Evolutionary conservation across 2,113 vertebrate genomes (phyloP), one percentile per base, ranked within the genome.

Genomic region (Corvus cornix): DNA sequence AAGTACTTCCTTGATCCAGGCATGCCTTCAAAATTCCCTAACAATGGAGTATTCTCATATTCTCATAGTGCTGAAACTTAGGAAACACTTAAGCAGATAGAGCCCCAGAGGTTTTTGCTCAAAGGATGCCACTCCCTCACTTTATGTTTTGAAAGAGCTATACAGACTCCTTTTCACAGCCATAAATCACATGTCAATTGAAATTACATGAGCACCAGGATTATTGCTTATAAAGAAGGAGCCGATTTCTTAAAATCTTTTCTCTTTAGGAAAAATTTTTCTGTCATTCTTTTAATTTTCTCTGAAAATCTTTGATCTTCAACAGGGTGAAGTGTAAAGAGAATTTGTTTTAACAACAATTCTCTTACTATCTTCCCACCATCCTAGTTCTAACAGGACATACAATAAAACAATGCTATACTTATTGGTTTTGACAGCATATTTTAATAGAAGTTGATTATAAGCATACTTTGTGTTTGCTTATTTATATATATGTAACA

Each of bases 1-100:
- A 98, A 97, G 97, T 94, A 98, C 97, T 98, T 98, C 97, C 98
- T 97, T 95, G 87, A 97, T 91, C 94, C 96, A 94, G 93, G 72
- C 96, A 96, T 88, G 94, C 83, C 89, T 92, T 84, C 87, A 84
- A 96, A 97, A 93, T 77, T 96, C 37, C 92, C 68, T 95, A 98
- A 98, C 97, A 98, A 97, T 98, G 81, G 96, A 82, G 80, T 64
- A 96, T 96, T 97, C 96, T 97, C 95, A 94, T 80, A 97, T 83
- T 93, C 91, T 91, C 92, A 92, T 94, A 97, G 60, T 75, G 92
- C 92, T 84, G 73, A 97, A 93, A 90, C 90, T 91, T 96, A 91
- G 89, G 93, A 97, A 97, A 96, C 70, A 85, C 83, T 96, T 70
- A 60, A 91, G 92, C 91, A 90, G 90, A 97, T 96, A 96, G 95